Evolutionary conservation across 2,113 vertebrate species (phyloP).

Genomic region (Cepphus grylle): DNA sequence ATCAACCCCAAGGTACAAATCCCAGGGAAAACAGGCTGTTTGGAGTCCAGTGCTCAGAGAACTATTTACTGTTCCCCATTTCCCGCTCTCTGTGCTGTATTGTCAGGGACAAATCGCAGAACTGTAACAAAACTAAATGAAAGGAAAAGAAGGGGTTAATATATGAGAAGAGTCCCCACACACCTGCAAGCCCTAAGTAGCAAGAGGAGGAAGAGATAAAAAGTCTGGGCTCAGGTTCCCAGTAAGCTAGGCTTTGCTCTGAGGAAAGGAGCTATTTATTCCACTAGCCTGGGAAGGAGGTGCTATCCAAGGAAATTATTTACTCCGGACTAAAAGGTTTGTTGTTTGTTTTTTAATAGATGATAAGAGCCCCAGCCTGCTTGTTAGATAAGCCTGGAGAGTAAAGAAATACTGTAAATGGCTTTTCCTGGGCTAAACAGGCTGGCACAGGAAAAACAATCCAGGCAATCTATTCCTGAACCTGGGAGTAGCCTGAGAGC

Average conservation of each 20-base stretch:
- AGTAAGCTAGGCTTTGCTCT: accelerated
- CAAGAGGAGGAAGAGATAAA: not conserved
- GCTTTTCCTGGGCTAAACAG: not conserved
- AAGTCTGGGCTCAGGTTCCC: not conserved
- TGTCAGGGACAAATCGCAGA: not conserved
- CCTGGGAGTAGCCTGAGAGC: not conserved
- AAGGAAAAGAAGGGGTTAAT: not conserved
- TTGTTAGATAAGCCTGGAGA: not conserved
- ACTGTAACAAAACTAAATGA: not conserved
- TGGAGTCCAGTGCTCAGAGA: not conserved
- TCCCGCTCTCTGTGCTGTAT: accelerated
- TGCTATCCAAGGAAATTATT: not conserved
- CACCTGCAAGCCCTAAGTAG: not conserved
- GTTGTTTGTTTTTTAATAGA: not conserved
- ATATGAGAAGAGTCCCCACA: not conserved
- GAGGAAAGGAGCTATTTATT: not conserved
- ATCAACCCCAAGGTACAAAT: not conserved
- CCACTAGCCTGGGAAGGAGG: not conserved
- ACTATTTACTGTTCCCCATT: not conserved
- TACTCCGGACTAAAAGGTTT: not conserved
- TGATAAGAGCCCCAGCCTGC: not conserved
- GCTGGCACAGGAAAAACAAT: not conserved
- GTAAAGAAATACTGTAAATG: not conserved
- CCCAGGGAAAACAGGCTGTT: not conserved
- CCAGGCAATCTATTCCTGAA: not conserved